Evolutionary conservation across 1,140 invertebrate species (phyloP).

Genomic region (Cylas formicarius): DNA sequence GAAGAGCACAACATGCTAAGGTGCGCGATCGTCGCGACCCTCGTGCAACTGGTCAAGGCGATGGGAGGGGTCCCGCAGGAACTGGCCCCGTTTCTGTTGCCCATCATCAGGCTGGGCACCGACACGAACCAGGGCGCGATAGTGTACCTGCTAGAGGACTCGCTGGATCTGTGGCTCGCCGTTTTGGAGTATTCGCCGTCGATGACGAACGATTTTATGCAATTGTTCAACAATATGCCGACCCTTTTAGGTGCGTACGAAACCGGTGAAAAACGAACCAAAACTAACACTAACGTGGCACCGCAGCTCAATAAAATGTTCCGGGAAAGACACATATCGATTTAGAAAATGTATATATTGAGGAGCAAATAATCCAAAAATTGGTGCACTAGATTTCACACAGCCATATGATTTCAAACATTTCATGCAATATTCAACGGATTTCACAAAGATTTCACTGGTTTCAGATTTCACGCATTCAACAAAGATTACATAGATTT

Average conservation of each 20-base stretch:
- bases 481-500: too few relatives aligned
- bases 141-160: constrained; percentile 88
- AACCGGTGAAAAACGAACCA: not conserved
- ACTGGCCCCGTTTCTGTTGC: constrained; percentile 63
- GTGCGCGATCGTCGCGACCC: constrained; percentile 82
- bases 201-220: constrained; percentile 56
- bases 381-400: too few relatives aligned
- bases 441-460: too few relatives aligned
- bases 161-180: constrained; percentile 80
- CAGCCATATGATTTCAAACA: too few relatives aligned
- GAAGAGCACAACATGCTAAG: constrained; percentile 83
- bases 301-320: too few relatives aligned
- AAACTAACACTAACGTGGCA: too few relatives aligned
- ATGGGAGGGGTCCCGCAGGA: constrained; percentile 51
- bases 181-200: constrained; percentile 68
- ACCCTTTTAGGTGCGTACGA: constrained; percentile 61
- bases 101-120: constrained; percentile 72
- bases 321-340: not conserved
- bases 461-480: too few relatives aligned
- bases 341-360: too few relatives aligned
- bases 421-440: too few relatives aligned
- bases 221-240: constrained; percentile 69
- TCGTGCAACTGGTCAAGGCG: constrained; percentile 69
- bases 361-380: too few relatives aligned
- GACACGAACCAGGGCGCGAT: constrained; percentile 71